These are phyloP conservation scores for Bombus terrestris DNA, from an alignment of 1,140 invertebrate genomes.

Conservation along the genomic window DNA sequence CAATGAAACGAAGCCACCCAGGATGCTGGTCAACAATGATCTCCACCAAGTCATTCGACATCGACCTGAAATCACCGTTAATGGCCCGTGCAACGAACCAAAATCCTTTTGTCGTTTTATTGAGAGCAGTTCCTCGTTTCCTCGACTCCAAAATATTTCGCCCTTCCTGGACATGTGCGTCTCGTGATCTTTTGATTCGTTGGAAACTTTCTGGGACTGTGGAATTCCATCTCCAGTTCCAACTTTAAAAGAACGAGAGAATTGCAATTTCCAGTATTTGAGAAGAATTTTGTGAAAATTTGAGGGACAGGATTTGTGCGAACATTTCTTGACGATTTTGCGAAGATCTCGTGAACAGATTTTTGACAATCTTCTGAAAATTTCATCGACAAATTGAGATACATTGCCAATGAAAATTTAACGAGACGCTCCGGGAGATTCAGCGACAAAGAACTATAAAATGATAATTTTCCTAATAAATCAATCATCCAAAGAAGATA, in stretches of 20 bases:
- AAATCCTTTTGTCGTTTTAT: conserved; percentile 41
- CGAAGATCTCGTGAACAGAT: no score
- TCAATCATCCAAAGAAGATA: no score
- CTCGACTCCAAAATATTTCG: background rate
- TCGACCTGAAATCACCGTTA: conserved; percentile 39
- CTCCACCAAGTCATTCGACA: conserved; percentile 45
- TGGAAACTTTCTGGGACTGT: background rate
- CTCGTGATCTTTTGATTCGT: background rate
- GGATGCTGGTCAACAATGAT: conserved; percentile 57
- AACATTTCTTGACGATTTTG: background rate
- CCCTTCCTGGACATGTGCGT: background rate
- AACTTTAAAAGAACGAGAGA: background rate
- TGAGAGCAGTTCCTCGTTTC: conserved; percentile 14
- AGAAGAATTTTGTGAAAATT: background rate
- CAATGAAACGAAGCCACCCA: conserved; percentile 54
- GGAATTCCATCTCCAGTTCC: background rate
- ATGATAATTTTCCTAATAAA: no score
- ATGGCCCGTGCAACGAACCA: conserved; percentile 40
- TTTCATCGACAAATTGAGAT: background rate
- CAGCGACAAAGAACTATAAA: no score
- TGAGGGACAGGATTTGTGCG: background rate
- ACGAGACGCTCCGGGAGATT: no score
- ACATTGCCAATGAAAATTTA: background rate
- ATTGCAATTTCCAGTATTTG: background rate
- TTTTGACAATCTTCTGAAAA: background rate